Base-by-base conservation (phyloP, 2,797 vertebrate genomes). In the Danionella dracula region DNA sequence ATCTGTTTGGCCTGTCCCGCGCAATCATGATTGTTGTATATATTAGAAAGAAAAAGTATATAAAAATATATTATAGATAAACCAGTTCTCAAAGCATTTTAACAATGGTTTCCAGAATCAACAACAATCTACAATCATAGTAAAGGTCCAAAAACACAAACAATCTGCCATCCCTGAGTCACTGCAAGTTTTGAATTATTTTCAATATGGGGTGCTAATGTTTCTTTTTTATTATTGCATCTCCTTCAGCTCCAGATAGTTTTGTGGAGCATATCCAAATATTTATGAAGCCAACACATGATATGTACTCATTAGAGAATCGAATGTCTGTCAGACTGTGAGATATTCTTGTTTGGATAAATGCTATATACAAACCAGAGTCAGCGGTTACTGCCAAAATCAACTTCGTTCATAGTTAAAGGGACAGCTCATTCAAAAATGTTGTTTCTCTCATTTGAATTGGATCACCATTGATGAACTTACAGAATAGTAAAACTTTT, bases 191-290 rank as follows among this genome's bases (percentile, higher is more conserved):
- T 66, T 49, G 32, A 46, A 61, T 49, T 17, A 56, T 57, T 48
- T 66, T 61, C 27, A 61, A 35, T 70, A 55, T 23, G 56, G 32
- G 11, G 31, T 46, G 51, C 55, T 64, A 9, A 42, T 4, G 49
- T 60, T 71, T 66, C 27, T 40, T 78, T 78, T 82, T 76, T 78
- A 75, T 79, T 75, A 31, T 58, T 68, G 68, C 60, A 75, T 59
- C 5, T 16, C 61, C 66, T 70, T 69, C 58, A 64, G 53, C 67
- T 72, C 57, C 54, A 27, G 38, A 23, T 65, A 19, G 69, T 40
- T 71, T 16, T 40, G 37, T 75, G 62, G 38, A 67, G 59, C 35
- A 55, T 34, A 38, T 32, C 59, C 60, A 55, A 5, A 71, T 63
- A 48, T 59, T 65, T 57, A 58, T 63, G 37, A 67, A 44, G n/a